Conservation (phyloP, 2,113 vertebrate species). For the Hypocryptadius cinnamomeus region DNA sequence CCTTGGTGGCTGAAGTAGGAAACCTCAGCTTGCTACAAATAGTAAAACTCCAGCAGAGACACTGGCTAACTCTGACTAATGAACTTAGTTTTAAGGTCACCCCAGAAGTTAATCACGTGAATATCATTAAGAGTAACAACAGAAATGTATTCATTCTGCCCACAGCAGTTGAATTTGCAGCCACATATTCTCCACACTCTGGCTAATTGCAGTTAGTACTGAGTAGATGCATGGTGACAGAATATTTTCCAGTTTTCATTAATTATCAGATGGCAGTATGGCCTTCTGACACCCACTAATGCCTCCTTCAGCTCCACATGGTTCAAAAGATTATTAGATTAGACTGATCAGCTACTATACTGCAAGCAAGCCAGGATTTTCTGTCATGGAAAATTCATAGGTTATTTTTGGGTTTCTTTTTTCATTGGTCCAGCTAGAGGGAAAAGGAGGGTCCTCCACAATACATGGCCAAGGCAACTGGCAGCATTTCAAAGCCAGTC, state of each 20-base stretch:
- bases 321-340: constrained; percentile 62
- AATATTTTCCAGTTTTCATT: background rate
- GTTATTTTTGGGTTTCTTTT: constrained; percentile 30
- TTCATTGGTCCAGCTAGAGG: background rate
- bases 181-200: background rate
- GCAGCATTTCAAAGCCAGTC: background rate
- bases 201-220: background rate
- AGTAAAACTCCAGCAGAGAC: background rate
- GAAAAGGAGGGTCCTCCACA: background rate
- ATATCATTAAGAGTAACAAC: background rate
- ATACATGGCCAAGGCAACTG: background rate
- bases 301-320: constrained; percentile 32
- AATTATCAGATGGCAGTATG: background rate
- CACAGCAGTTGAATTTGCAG: background rate
- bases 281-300: constrained; percentile 50
- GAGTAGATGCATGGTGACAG: background rate
- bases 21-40: background rate
- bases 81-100: constrained; percentile 37
- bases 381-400: constrained; percentile 53
- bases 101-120: constrained; percentile 23
- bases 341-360: constrained; percentile 39
- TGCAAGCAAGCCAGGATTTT: constrained; percentile 54
- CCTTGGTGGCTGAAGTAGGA: background rate
- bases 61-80: constrained; percentile 11
- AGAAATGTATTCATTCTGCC: background rate